A percentile compares a stretch with the other conserved stretches of the same genome.
Evolutionary conservation across 2,888 invertebrate genomes (phyloP).

Genomic region (Cantharis lateralis): DNA sequence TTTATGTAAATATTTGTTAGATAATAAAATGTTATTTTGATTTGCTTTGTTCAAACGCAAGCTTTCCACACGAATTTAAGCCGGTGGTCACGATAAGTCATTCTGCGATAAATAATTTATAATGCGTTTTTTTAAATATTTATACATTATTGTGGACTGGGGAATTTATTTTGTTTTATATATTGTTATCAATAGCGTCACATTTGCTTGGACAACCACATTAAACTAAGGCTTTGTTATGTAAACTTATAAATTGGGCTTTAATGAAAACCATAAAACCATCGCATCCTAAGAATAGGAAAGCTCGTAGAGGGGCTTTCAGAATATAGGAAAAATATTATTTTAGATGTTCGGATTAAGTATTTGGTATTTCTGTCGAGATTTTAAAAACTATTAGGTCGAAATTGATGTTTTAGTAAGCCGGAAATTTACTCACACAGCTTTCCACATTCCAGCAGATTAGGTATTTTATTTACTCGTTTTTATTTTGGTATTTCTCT

Average conservation of each 20-base stretch:
- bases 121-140: background rate
- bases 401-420: background rate
- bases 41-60: background rate
- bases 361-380: background rate
- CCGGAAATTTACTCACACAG: background rate
- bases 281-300: no score
- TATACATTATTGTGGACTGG: background rate
- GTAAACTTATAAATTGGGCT: background rate
- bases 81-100: background rate
- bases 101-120: background rate
- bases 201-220: background rate
- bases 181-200: background rate
- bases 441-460: background rate
- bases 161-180: background rate
- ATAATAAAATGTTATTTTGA: background rate
- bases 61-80: no score
- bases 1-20: no score
- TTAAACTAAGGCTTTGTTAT: background rate
- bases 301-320: background rate
- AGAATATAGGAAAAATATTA: background rate
- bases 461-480: background rate
- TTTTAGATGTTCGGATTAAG: background rate
- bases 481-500: background rate
- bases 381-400: background rate
- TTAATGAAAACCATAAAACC: background rate